Conservation (phyloP, 2,797 vertebrate genomes). For the Anomalospiza imberbis region DNA sequence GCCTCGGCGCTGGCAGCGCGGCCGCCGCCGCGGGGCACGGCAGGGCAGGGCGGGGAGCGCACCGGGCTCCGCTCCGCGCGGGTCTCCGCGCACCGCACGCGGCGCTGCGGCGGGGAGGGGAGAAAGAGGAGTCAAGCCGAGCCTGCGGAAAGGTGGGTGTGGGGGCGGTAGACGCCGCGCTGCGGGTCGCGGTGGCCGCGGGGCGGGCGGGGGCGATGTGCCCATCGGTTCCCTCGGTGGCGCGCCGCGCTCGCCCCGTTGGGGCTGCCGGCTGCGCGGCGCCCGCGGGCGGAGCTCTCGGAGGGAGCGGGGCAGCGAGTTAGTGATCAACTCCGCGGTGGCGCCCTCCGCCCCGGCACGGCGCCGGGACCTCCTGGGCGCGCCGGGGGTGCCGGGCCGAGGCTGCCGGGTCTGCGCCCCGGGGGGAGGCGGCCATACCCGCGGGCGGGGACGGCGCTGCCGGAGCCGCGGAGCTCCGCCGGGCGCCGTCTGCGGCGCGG, state of each 20-base stretch:
- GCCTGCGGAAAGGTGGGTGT: not conserved
- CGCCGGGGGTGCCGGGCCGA: too few relatives aligned
- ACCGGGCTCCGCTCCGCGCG: not conserved
- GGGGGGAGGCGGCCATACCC: not conserved
- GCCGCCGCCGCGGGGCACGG: not conserved
- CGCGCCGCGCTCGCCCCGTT: not conserved
- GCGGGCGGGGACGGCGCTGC: not conserved
- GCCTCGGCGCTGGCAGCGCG: not conserved
- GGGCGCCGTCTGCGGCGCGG: not conserved
- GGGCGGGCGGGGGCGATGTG: not conserved
- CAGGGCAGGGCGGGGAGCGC: not conserved
- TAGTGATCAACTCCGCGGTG: not conserved
- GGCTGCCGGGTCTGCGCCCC: not conserved
- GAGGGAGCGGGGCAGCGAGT: not conserved
- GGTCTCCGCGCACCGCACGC: not conserved
- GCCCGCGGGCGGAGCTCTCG: not conserved
- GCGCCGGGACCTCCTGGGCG: not conserved
- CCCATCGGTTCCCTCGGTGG: not conserved
- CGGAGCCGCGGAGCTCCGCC: not conserved
- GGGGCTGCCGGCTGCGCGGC: not conserved
- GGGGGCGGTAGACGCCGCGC: not conserved
- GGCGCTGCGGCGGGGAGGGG: not conserved
- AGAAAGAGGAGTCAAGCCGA: not conserved
- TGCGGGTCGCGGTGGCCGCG: not conserved
- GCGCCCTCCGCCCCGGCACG: not conserved